phyloP scores from a whole-genome alignment of 2,797 vertebrate genomes.

The Coilia nasus region DNA sequence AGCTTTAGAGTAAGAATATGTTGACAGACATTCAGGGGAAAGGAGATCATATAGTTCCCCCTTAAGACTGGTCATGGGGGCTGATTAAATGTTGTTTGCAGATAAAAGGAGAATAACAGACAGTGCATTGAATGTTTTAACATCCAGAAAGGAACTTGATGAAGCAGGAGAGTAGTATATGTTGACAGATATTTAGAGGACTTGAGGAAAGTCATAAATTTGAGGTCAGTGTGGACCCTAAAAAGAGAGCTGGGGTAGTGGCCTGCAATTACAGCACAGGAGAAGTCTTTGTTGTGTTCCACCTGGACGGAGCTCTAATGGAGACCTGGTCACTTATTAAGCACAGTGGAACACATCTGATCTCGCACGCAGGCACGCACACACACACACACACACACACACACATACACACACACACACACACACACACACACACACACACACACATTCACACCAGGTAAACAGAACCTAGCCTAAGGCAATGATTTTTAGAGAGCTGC shows the following conservation, averaged over 20 bases:
- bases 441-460: not conserved
- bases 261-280: slow-evolving; percentile 66
- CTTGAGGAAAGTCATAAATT: slow-evolving; percentile 5
- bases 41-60: not conserved
- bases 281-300: slow-evolving; percentile 72
- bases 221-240: slow-evolving; percentile 38
- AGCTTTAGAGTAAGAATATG: not conserved
- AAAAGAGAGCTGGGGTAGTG: slow-evolving; percentile 60
- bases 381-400: too few relatives aligned
- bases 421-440: not conserved
- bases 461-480: not conserved
- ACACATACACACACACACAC: too few relatives aligned
- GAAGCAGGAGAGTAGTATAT: not conserved
- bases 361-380: slow-evolving; percentile 7
- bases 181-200: slow-evolving; percentile 1
- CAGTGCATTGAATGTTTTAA: not conserved
- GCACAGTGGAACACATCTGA: slow-evolving; percentile 48
- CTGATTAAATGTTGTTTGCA: not conserved
- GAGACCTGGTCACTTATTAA: slow-evolving; percentile 67
- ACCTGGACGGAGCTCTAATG: slow-evolving; percentile 70
- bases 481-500: not conserved
- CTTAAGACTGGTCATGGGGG: not conserved
- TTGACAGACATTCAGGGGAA: slow-evolving; percentile 11
- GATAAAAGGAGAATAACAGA: not conserved
- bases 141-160: not conserved